These are phyloP conservation scores for Poeciliopsis prolifica DNA, from an alignment of 2,113 vertebrate species.

Conservation along the genomic window DNA sequence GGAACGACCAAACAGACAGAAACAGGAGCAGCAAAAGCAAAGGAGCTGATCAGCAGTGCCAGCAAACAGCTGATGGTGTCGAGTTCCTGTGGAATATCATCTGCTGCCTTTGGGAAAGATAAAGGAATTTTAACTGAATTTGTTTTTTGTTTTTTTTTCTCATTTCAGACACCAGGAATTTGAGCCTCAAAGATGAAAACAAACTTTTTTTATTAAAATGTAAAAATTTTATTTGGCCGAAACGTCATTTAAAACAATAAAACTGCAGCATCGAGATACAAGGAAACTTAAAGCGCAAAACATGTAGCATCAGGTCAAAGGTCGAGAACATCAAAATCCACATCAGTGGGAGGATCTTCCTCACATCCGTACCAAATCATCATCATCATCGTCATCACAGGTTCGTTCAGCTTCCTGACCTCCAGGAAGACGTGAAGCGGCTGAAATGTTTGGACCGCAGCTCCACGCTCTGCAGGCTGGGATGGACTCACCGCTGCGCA, in stretches of 20 bases:
- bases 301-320: neutral
- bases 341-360: neutral
- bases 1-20: no score
- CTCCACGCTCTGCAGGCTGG: neutral
- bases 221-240: slow-evolving; percentile 58
- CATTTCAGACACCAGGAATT: neutral
- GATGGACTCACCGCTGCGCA: neutral
- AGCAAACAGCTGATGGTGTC: no score
- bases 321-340: neutral
- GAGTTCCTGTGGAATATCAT: no score
- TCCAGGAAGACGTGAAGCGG: neutral
- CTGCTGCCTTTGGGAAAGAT: no score
- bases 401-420: neutral
- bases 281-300: slow-evolving; percentile 28
- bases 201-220: slow-evolving; percentile 32
- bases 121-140: no score
- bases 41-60: no score
- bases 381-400: no score
- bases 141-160: no score
- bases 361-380: slow-evolving; percentile 17
- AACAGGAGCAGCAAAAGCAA: no score
- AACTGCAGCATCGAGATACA: slow-evolving; percentile 23
- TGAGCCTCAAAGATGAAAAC: neutral
- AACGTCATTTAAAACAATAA: slow-evolving; percentile 25
- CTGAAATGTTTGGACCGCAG: neutral